These are phyloP conservation scores for Gephyroberyx darwinii DNA, from an alignment of 2,797 vertebrate genomes.

Conservation along the genomic window DNA sequence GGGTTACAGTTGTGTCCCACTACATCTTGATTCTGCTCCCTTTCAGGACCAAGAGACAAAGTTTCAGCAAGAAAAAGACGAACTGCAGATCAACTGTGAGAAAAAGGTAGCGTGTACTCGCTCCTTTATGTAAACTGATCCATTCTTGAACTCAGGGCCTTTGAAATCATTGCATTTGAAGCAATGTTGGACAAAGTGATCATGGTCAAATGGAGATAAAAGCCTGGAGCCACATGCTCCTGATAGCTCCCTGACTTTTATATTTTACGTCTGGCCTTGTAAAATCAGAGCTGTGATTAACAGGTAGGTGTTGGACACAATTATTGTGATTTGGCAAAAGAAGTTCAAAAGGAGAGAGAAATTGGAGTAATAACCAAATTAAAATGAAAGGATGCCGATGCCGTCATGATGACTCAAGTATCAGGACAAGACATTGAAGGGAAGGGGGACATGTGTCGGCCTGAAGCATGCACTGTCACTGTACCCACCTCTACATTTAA, in stretches of 20 bases:
- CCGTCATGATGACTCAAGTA: neutral
- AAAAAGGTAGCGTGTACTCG: conserved; percentile 83
- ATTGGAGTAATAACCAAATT: conserved; percentile 11
- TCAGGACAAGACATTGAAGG: neutral
- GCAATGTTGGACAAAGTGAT: conserved; percentile 41
- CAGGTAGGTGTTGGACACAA: conserved; percentile 29
- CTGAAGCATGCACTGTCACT: conserved; percentile 27
- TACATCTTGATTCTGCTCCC: conserved; percentile 20
- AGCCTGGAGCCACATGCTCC: conserved; percentile 48
- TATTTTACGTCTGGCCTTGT: conserved; percentile 51
- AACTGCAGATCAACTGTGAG: conserved; percentile 82
- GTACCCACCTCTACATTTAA: conserved; percentile 26
- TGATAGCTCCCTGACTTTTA: conserved; percentile 46
- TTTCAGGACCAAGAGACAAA: conserved; percentile 87
- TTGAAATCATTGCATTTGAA: conserved; percentile 28
- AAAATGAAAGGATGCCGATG: conserved; percentile 17
- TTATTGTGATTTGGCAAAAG: conserved; percentile 15
- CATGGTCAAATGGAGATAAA: conserved; percentile 60
- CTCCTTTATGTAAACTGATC: conserved; percentile 23
- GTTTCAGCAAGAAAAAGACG: conserved; percentile 85
- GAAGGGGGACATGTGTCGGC: neutral
- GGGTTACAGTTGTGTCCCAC: conserved; percentile 30
- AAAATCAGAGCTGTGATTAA: conserved; percentile 55
- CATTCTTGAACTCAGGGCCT: conserved; percentile 30
- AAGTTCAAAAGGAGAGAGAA: neutral